These are phyloP conservation scores for Pentamera pediparva DNA, from an alignment of 53 echinoderm and acorn worm genomes.

Conservation along the genomic window DNA sequence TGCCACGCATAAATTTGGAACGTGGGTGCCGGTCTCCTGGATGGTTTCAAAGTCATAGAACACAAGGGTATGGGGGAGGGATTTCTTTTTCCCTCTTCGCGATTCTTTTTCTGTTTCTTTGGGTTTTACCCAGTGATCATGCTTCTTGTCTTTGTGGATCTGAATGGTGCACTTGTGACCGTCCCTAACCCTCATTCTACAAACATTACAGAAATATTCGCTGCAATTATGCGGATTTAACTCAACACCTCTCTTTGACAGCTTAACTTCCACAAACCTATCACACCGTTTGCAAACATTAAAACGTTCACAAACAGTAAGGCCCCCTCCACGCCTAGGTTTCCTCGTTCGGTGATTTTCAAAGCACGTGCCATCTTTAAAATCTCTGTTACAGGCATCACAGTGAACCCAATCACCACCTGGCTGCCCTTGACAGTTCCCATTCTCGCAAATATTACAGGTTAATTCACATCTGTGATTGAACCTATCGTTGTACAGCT, in stretches of 20 bases:
- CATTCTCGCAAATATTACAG: slow-evolving; percentile 23
- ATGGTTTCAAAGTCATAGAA: slow-evolving; percentile 25
- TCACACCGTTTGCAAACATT: slow-evolving; percentile 38
- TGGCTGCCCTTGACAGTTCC: slow-evolving; percentile 18
- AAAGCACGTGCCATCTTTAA: slow-evolving; percentile 48
- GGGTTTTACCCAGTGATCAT: not conserved
- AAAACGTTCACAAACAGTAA: not conserved
- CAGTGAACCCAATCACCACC: slow-evolving; percentile 21
- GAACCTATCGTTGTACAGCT: slow-evolving; percentile 32
- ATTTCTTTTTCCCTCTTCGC: not conserved
- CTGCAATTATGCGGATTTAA: slow-evolving; percentile 4
- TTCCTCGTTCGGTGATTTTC: slow-evolving; percentile 19
- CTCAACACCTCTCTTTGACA: slow-evolving; percentile 33
- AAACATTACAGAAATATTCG: not conserved
- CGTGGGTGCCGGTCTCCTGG: slow-evolving; percentile 30
- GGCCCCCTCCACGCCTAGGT: not conserved
- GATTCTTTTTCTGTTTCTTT: no score
- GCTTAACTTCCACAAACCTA: slow-evolving; percentile 21
- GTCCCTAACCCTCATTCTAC: not conserved
- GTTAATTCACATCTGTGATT: slow-evolving; percentile 44
- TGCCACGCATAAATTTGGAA: slow-evolving; percentile 25
- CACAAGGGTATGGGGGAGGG: not conserved
- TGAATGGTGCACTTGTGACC: slow-evolving; percentile 7
- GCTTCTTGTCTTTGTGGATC: slow-evolving; percentile 10
- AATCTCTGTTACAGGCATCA: slow-evolving; percentile 47